Percentiles rank a stretch among this genome's conserved stretches.
Conservation (phyloP, 2,797 vertebrate species). For the Meriones psammophilus region DNA sequence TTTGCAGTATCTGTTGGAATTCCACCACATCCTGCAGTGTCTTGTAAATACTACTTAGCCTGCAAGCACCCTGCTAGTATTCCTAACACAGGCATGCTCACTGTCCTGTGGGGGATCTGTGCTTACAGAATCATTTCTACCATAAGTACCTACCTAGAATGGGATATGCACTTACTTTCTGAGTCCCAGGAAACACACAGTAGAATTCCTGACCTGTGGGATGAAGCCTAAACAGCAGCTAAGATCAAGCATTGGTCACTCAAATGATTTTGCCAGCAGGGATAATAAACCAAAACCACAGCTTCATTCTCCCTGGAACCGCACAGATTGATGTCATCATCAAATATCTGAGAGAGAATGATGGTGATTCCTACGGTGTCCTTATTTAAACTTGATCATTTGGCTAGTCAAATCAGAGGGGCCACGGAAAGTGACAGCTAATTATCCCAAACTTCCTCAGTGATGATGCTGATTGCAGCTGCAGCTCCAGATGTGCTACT, state of each 20-base stretch:
- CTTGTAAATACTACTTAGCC: neutral
- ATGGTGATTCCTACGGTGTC: constrained; percentile 24
- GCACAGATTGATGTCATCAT: neutral
- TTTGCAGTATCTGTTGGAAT: neutral
- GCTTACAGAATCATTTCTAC: neutral
- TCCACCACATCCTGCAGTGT: neutral
- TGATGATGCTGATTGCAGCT: constrained; percentile 48
- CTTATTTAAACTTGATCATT: constrained; percentile 62
- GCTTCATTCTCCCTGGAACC: neutral
- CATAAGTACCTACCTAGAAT: neutral
- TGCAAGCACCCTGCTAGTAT: neutral
- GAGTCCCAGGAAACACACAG: neutral
- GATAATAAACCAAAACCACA: neutral
- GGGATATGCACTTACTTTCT: neutral
- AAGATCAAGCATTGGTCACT: neutral
- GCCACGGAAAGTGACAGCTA: constrained; percentile 33
- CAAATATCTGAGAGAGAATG: neutral
- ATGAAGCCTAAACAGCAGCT: neutral
- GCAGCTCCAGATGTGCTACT: constrained; percentile 57
- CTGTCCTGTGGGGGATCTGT: neutral
- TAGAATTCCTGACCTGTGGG: neutral
- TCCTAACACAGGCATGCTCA: neutral
- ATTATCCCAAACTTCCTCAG: constrained; percentile 29
- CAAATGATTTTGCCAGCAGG: neutral
- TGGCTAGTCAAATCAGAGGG: constrained; percentile 15